These are phyloP conservation scores for Spizaetus ornatus DNA, from an alignment of 2,113 vertebrate species.

Conservation along the genomic window DNA sequence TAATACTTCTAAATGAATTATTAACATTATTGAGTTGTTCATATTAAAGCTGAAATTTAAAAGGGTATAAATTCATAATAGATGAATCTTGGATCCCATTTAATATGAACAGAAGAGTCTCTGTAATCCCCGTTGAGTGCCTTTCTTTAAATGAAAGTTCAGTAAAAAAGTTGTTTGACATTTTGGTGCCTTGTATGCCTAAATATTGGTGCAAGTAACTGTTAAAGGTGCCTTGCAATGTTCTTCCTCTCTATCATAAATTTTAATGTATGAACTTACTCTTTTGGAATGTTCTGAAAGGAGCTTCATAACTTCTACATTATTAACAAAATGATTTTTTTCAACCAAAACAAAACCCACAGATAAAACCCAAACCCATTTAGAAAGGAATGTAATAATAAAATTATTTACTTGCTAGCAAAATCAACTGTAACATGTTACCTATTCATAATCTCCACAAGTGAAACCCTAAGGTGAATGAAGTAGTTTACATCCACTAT, in stretches of 20 bases:
- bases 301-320: not conserved
- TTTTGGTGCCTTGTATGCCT: not conserved
- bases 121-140: accelerated
- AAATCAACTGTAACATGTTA: not conserved
- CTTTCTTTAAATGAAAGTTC: not conserved
- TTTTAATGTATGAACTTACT: not conserved
- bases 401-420: not conserved
- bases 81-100: not conserved
- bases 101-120: not conserved
- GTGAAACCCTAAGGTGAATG: not conserved
- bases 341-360: not conserved
- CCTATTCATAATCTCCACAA: not conserved
- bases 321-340: not conserved
- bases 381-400: not conserved
- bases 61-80: not conserved
- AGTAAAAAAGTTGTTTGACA: not conserved
- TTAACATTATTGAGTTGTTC: not conserved
- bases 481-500: not conserved
- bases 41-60: not conserved
- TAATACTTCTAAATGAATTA: not conserved
- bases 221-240: not conserved
- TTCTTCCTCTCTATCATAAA: not conserved
- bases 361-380: not conserved
- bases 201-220: not conserved
- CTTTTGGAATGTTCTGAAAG: not conserved